These are phyloP conservation scores for Ornithoptera alexandrae DNA, from an alignment of 2,888 invertebrate genomes.

Conservation along the genomic window DNA sequence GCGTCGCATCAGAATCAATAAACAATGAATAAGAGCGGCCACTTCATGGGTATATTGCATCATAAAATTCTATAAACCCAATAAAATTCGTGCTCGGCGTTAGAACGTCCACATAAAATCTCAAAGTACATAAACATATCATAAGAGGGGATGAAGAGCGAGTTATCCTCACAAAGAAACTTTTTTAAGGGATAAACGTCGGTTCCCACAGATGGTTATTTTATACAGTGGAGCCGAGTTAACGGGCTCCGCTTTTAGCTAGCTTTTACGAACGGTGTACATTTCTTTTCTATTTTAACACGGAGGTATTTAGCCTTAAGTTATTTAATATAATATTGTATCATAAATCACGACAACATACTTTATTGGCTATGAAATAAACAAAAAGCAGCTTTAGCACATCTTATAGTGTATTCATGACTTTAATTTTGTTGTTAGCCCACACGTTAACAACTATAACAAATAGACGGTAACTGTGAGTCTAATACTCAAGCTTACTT, in stretches of 20 bases:
- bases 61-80: slow-evolving; percentile 80
- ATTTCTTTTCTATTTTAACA: slow-evolving; percentile 35
- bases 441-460: too few species aligned
- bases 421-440: too few species aligned
- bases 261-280: slow-evolving; percentile 20
- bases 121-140: slow-evolving; percentile 80
- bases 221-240: slow-evolving; percentile 74
- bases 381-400: too few species aligned
- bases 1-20: slow-evolving; percentile 70
- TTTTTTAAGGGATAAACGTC: slow-evolving; percentile 72
- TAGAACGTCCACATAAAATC: slow-evolving; percentile 79
- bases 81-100: slow-evolving; percentile 79
- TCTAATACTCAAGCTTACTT: too few species aligned
- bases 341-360: too few species aligned
- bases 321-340: background rate
- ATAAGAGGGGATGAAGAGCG: slow-evolving; percentile 75
- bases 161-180: slow-evolving; percentile 75
- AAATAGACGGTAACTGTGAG: too few species aligned
- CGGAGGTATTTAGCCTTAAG: slow-evolving; percentile 30
- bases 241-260: slow-evolving; percentile 59
- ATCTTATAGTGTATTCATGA: too few species aligned
- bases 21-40: slow-evolving; percentile 75
- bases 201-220: slow-evolving; percentile 77
- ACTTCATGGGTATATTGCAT: slow-evolving; percentile 66
- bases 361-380: too few species aligned